Base-by-base conservation (phyloP, 92 coral and sea anemone genomes). In the Palythoa heliodiscus region DNA sequence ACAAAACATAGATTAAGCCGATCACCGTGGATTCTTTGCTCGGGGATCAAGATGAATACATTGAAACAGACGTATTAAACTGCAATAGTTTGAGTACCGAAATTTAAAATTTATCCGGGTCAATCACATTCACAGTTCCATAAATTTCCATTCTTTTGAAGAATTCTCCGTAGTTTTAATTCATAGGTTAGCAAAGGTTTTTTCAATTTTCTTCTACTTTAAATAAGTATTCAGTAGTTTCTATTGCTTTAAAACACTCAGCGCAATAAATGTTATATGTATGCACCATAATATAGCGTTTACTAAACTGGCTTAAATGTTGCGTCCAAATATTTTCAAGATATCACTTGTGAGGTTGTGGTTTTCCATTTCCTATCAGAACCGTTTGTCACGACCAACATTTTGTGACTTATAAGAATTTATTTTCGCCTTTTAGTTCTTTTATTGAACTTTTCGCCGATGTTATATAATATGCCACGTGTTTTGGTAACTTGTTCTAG, bases 401-500 rank as follows among this genome's bases (percentile, higher is more conserved):
- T 69, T 69, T 11, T 11, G 7, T 12, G 12, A 67, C 35, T 11
- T 11, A 2, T 12, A 29, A 67, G 8, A 25, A 16, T 24, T 52
- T 75, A 24, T 12, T 64, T 25, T 12, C 39, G 15, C 47, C 25
- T 29, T 69, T 80, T 64, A 12, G 48, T 64, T 80, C 70, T 80
- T 43, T 43, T 43, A 8, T 47, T 39, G 19, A 11, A 35, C 9
- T 80, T 78, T 80, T 80, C 73, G 43, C 23, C 43, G n/a, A 76
- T 40, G 53, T 23, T 63, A 5, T 19, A n/a, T 80, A 64, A 40
- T 80, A 61, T 79, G 63, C 72, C 74, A 80, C 74, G 84, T 64
- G 74, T 43, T 66, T 14, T 19, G 2, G 13, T 48, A 23, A 78
- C 23, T 63, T 78, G 17, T 78, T 60, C 55, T 78, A 60, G 83